Evolutionary conservation across 2,797 vertebrate genomes (phyloP).

Genomic region (Chaetophractus vellerosus): DNA sequence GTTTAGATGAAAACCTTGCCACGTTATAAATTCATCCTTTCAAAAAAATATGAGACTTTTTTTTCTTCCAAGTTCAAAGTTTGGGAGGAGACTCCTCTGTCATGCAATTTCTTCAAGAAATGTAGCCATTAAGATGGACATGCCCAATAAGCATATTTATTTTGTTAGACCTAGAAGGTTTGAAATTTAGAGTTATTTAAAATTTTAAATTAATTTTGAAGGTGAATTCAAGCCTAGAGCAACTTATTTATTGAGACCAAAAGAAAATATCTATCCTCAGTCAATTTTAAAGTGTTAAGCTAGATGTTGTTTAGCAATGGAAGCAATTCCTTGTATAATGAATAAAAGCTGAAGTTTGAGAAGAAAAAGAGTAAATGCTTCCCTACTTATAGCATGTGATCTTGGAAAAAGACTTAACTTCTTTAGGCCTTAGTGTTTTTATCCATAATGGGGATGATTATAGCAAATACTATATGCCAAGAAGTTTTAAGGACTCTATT

Average conservation of each 20-base stretch:
- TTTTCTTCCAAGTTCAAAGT: constrained; percentile 42
- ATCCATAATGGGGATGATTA: background rate
- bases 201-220: constrained; percentile 73
- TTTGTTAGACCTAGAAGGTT: constrained; percentile 8
- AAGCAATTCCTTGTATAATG: background rate
- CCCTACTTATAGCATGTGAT: background rate
- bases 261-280: constrained; percentile 48
- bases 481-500: background rate
- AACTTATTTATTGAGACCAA: constrained; percentile 28
- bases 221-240: constrained; percentile 57
- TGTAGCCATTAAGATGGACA: background rate
- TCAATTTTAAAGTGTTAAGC: background rate
- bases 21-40: constrained; percentile 62
- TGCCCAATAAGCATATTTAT: background rate
- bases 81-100: background rate
- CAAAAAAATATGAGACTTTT: constrained; percentile 44
- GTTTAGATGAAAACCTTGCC: constrained; percentile 10
- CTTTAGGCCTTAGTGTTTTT: background rate
- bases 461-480: background rate
- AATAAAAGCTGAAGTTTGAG: background rate
- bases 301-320: background rate
- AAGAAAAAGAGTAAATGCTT: background rate
- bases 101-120: constrained; percentile 46
- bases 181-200: constrained; percentile 25
- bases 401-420: background rate